A percentile compares a stretch with the other conserved stretches of the same genome.
Conservation (phyloP, 2,113 vertebrate genomes). For the Rallus limicola region DNA sequence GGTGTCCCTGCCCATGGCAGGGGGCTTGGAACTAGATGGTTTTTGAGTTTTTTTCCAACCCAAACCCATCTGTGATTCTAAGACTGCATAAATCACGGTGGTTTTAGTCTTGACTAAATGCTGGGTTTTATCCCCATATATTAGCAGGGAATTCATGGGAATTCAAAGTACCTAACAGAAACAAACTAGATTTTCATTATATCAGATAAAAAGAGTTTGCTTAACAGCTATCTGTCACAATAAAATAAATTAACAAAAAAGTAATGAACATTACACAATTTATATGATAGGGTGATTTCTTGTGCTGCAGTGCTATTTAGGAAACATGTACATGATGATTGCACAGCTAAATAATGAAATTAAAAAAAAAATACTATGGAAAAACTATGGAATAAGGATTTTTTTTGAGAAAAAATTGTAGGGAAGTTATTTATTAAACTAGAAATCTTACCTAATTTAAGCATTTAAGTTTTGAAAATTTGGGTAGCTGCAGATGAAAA, state of each 20-base stretch:
- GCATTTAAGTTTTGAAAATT: background rate
- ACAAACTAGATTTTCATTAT: background rate
- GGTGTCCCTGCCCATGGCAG: too few relatives aligned
- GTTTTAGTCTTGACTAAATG: background rate
- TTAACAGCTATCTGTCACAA: background rate
- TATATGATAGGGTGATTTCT: background rate
- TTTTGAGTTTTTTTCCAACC: too few relatives aligned
- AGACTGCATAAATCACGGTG: rapidly evolving
- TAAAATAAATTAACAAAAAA: background rate
- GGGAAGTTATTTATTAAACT: background rate
- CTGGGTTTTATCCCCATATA: background rate
- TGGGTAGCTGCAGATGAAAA: background rate
- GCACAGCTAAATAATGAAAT: background rate
- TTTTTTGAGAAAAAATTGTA: background rate
- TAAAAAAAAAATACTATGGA: background rate
- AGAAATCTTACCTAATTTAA: background rate
- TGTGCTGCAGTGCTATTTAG: background rate
- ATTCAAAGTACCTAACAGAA: background rate
- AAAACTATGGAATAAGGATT: background rate
- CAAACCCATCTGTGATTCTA: too few relatives aligned
- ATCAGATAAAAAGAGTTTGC: background rate
- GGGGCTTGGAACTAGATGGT: too few relatives aligned
- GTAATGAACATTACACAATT: background rate
- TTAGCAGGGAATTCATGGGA: background rate
- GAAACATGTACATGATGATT: background rate